A percentile compares a stretch with the other conserved stretches of the same genome.
phyloP scores from a whole-genome alignment of 2,797 vertebrate genomes.

The Craterocephalus amniculus region DNA sequence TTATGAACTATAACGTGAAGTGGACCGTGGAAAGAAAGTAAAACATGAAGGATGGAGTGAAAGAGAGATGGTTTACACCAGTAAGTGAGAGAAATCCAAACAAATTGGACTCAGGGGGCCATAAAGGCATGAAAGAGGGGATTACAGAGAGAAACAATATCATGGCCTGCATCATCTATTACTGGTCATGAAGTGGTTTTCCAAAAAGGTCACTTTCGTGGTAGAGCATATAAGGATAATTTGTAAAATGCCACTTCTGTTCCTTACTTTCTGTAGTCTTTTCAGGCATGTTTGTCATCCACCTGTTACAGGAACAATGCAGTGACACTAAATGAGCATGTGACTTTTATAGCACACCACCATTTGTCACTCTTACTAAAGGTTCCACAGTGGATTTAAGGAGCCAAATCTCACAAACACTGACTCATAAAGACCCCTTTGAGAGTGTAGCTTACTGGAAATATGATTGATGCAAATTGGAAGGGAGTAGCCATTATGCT shows the following conservation, averaged over 20 bases:
- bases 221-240: constrained; percentile 32
- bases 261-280: constrained; percentile 25
- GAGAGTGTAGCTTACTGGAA: constrained; percentile 1
- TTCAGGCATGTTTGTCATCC: constrained; percentile 32
- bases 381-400: constrained; percentile 19
- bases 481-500: constrained; percentile 21
- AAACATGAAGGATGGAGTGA: background rate
- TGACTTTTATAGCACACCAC: constrained; percentile 29
- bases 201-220: constrained; percentile 53
- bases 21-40: constrained; percentile 8
- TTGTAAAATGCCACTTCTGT: constrained; percentile 16
- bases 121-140: constrained; percentile 16
- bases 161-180: constrained; percentile 34
- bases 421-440: constrained; percentile 25
- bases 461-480: constrained; percentile 42
- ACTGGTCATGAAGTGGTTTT: constrained; percentile 41
- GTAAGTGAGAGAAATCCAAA: background rate
- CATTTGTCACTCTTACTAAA: constrained; percentile 42
- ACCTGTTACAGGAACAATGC: constrained; percentile 16
- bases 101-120: background rate
- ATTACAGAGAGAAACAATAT: constrained; percentile 20
- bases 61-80: background rate
- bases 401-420: constrained; percentile 2
- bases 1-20: constrained; percentile 17
- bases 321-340: constrained; percentile 19